Evolutionary conservation across 1,140 invertebrate species (phyloP).

Genomic region (Lordiphosa stackelbergi): DNA sequence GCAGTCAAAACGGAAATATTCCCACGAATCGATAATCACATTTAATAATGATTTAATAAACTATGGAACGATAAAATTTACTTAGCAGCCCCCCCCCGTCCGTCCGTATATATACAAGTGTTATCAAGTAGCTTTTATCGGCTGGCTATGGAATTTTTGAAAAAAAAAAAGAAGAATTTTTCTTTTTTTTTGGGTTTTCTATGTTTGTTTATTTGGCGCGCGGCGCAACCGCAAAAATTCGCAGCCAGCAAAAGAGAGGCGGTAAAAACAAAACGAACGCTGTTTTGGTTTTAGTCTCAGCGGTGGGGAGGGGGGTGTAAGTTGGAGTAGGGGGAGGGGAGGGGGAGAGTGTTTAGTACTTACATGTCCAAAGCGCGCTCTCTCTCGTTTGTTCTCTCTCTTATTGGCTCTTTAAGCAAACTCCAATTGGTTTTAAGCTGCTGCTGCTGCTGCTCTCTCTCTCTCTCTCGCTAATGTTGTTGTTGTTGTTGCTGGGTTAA

Average conservation of each 20-base stretch:
- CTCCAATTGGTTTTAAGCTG: slow-evolving; percentile 37
- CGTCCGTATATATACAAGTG: too few species aligned
- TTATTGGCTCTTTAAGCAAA: slow-evolving; percentile 15
- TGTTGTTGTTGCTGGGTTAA: slow-evolving; percentile 20
- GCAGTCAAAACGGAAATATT: slow-evolving; percentile 37
- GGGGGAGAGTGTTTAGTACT: slow-evolving; percentile 20
- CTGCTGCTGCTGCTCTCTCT: slow-evolving; percentile 34
- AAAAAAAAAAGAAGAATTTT: slow-evolving; percentile 43
- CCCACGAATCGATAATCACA: slow-evolving; percentile 71
- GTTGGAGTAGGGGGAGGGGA: neutral
- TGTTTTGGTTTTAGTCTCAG: neutral
- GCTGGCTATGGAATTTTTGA: slow-evolving; percentile 57
- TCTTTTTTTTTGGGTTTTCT: slow-evolving; percentile 20
- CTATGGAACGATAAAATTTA: slow-evolving; percentile 48
- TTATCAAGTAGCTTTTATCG: slow-evolving; percentile 52
- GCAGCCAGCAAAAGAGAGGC: slow-evolving; percentile 45
- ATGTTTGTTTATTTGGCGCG: slow-evolving; percentile 61
- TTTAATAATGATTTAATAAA: slow-evolving; percentile 58
- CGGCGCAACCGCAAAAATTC: slow-evolving; percentile 26
- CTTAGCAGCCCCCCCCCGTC: slow-evolving; percentile 18
- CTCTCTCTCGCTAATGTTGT: slow-evolving; percentile 8
- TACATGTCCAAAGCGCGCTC: slow-evolving; percentile 53
- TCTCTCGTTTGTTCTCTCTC: slow-evolving; percentile 13
- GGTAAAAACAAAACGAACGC: slow-evolving; percentile 62
- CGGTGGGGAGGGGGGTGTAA: neutral